Base-by-base conservation (phyloP, 2,888 invertebrate genomes). In the Dendrolimus houi region DNA sequence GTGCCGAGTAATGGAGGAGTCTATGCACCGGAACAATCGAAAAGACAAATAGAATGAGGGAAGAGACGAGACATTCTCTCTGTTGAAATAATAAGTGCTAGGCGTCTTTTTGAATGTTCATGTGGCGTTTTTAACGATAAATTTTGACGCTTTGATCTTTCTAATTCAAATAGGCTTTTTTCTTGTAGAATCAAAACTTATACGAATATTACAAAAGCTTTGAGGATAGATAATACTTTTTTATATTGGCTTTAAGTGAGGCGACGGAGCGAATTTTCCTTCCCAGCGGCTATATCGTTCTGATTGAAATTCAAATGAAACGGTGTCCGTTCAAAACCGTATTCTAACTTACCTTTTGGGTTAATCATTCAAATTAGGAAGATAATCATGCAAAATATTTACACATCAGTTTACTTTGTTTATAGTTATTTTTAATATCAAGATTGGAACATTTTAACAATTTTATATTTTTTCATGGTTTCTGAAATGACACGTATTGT, bases 11-110 rank as follows among this genome's bases (percentile, higher is more conserved):
- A 90, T 90, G 90, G 90, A 87, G 88, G 85, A 89, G 83, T 86
- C 87, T 85, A 89, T 90, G 88, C 90, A 88, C 87, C 87, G 87
- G 89, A 88, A 89, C 89, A 88, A 87, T 88, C 87, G 87, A 85
- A 88, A 88, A 89, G 89, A 89, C 90, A 90, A 90, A 90, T 85
- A 90, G 84, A 89, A 85, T 73, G 81, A 83, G 81, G 77, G 79
- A 79, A 70, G 74, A 83, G 85, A 84, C 79, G 85, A 86, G 87
- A 83, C 85, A 86, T 77, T 79, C 83, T 79, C 80, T 83, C 82
- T 81, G 83, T 84, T 85, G 79, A 88, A 89, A 88, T 89, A 89
- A 89, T 89, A 90, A 90, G 87, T 87, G 82, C 77, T 81, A 84
- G 81, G 81, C 85, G 88, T 85, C 86, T 85, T 88, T 87, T 89